A percentile compares a stretch with the other conserved stretches of the same genome.
phyloP scores from a whole-genome alignment of 2,797 vertebrate genomes.

The Salarias fasciatus region DNA sequence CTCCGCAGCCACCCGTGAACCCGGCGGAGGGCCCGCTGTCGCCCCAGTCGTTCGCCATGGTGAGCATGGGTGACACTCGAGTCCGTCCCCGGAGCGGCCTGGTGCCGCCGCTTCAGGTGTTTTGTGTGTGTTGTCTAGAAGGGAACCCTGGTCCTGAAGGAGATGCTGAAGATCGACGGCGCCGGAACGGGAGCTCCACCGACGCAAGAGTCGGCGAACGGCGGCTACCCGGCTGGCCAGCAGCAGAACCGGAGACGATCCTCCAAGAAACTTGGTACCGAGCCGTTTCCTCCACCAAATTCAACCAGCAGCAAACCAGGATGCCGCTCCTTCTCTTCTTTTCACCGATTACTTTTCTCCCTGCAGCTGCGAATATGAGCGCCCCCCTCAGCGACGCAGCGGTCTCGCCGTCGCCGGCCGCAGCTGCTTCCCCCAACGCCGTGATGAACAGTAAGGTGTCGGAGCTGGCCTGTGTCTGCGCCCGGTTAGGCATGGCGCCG shows the following conservation, averaged over 20 bases:
- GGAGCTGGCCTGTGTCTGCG: constrained; percentile 89
- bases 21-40: constrained; percentile 89
- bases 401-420: constrained; percentile 11
- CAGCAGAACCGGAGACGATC: constrained; percentile 84
- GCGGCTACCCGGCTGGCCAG: constrained; percentile 68
- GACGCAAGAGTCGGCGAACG: constrained; percentile 59
- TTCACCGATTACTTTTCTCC: not conserved
- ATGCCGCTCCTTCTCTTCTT: not conserved
- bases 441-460: constrained; percentile 83
- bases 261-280: constrained; percentile 90
- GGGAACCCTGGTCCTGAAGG: constrained; percentile 95
- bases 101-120: too few species aligned
- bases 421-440: constrained; percentile 39
- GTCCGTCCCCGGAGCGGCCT: too few species aligned
- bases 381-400: constrained; percentile 67
- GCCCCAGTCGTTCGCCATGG: constrained; percentile 97
- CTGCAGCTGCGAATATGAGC: constrained; percentile 87
- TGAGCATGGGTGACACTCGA: constrained; percentile 58
- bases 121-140: constrained; percentile 79
- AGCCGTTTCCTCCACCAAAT: too few species aligned
- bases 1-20: constrained; percentile 59
- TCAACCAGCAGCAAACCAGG: too few species aligned
- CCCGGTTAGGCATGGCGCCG: constrained; percentile 89
- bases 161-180: constrained; percentile 96
- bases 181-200: constrained; percentile 73